These are phyloP conservation scores for Sebastes baramenuke DNA, from an alignment of 2,797 vertebrate genomes.

Conservation along the genomic window DNA sequence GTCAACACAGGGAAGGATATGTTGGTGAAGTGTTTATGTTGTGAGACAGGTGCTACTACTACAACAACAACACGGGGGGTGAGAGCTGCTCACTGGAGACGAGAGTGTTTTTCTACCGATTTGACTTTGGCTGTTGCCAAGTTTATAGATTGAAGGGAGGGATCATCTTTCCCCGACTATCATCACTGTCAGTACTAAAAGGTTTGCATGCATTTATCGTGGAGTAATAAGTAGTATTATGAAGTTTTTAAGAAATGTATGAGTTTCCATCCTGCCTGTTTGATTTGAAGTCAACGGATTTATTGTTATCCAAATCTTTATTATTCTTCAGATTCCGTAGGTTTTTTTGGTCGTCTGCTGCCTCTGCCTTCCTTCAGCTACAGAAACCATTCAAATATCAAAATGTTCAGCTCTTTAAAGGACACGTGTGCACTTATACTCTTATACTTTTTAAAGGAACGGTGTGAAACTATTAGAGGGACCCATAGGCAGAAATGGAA, in stretches of 20 bases:
- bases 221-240: neutral
- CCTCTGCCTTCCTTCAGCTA: fast-evolving
- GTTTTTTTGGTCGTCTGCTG: neutral
- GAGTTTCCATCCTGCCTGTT: neutral
- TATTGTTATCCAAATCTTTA: neutral
- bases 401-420: neutral
- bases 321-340: fast-evolving
- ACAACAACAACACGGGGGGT: neutral
- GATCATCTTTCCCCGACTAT: neutral
- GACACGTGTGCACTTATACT: neutral
- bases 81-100: slow-evolving; percentile 2
- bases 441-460: neutral
- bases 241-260: no score
- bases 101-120: neutral
- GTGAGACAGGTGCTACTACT: slow-evolving; percentile 5
- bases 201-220: neutral
- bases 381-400: no score
- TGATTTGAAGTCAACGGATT: neutral
- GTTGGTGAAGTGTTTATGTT: slow-evolving; percentile 25
- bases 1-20: slow-evolving; percentile 3
- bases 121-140: neutral
- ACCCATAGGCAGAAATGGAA: no score
- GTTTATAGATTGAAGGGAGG: neutral
- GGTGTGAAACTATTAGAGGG: no score
- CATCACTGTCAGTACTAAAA: no score